These are phyloP conservation scores for Sipha maydis DNA, from an alignment of 2,888 invertebrate genomes.

Conservation along the genomic window DNA sequence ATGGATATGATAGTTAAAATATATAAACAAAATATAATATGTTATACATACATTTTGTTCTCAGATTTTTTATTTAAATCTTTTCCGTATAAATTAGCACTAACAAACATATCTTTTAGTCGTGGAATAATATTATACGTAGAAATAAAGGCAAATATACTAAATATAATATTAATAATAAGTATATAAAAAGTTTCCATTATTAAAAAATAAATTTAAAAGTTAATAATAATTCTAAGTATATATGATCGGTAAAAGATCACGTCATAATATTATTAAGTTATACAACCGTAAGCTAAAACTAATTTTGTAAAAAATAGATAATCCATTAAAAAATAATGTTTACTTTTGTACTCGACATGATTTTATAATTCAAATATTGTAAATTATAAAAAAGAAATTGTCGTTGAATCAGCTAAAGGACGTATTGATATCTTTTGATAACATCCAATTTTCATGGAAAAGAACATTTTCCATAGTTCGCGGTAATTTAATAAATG, in stretches of 20 bases:
- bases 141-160: conserved; percentile 76
- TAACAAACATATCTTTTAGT: conserved; percentile 85
- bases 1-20: not conserved
- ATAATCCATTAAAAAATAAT: not conserved
- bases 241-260: not conserved
- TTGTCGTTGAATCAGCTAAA: no score
- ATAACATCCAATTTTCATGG: no score
- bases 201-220: not conserved
- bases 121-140: conserved; percentile 81
- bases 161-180: conserved; percentile 72
- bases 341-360: not conserved
- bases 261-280: not conserved
- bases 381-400: no score
- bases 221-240: not conserved
- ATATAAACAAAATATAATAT: not conserved
- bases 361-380: not conserved
- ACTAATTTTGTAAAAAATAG: not conserved
- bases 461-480: no score
- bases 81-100: conserved; percentile 88
- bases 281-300: not conserved
- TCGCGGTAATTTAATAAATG: no score
- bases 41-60: conserved; percentile 79
- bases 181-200: conserved; percentile 54
- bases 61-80: conserved; percentile 87
- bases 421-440: no score